Evolutionary conservation across 2,113 vertebrate species (phyloP).

Genomic region (Tylochromis polylepis): DNA sequence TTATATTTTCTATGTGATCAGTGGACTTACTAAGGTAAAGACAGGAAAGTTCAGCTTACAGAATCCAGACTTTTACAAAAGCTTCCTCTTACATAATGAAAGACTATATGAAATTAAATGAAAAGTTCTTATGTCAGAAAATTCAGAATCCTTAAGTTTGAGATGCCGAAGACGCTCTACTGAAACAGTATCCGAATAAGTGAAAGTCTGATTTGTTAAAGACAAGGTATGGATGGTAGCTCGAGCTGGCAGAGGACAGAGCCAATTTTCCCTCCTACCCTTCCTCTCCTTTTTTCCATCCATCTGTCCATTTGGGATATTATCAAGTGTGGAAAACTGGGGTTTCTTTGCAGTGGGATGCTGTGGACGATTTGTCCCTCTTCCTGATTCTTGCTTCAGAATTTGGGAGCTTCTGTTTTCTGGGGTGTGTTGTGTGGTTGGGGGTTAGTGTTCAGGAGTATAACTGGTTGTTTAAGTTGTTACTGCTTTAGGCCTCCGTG

Average conservation of each 20-base stretch:
- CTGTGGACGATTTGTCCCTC: neutral
- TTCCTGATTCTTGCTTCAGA: neutral
- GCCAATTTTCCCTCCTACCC: neutral
- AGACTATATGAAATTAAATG: neutral
- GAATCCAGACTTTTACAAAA: neutral
- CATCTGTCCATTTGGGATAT: conserved; percentile 14
- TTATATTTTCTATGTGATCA: neutral
- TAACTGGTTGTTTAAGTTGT: neutral
- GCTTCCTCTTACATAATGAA: neutral
- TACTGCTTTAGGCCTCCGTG: neutral
- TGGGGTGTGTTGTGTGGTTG: neutral
- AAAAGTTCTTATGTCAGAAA: neutral
- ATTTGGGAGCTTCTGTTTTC: neutral
- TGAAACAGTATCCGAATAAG: neutral
- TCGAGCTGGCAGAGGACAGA: neutral
- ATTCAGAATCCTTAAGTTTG: neutral
- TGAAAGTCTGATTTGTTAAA: neutral
- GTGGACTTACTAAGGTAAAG: neutral
- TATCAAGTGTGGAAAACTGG: conserved; percentile 3
- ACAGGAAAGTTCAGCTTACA: neutral
- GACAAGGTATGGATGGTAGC: neutral
- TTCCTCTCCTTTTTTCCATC: neutral
- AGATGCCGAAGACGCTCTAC: neutral
- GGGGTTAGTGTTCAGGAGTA: neutral
- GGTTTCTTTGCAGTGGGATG: neutral